Evolutionary conservation across 2,888 invertebrate species (phyloP).

Genomic region (Subacronicta megacephala): DNA sequence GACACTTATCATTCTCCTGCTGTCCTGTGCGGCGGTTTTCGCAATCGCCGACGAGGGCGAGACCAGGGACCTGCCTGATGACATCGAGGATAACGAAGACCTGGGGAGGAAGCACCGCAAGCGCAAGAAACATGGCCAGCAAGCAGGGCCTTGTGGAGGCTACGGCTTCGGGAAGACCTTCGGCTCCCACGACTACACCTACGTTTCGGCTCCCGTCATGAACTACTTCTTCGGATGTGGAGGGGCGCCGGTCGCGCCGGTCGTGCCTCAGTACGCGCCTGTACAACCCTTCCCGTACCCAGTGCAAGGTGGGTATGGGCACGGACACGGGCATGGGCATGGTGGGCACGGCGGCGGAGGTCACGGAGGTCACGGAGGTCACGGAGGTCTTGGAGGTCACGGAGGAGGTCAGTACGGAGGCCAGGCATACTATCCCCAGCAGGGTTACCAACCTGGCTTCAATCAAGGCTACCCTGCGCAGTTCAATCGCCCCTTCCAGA

Average conservation of each 20-base stretch:
- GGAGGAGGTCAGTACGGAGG: conserved; percentile 49
- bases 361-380: conserved; percentile 56
- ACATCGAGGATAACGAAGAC: conserved; percentile 68
- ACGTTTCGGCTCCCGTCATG: conserved; percentile 80
- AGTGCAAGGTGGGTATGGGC: conserved; percentile 49
- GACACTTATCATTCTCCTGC: conserved; percentile 63
- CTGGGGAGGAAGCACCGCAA: conserved; percentile 74
- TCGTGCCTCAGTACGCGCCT: conserved; percentile 49
- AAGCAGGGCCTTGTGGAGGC: conserved; percentile 68
- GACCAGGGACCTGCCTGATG: conserved; percentile 66
- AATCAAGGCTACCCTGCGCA: conserved; percentile 48
- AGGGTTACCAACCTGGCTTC: conserved; percentile 35
- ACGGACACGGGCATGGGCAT: conserved; percentile 57
- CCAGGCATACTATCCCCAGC: conserved; percentile 46
- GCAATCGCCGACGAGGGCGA: conserved; percentile 63
- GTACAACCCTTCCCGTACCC: conserved; percentile 50
- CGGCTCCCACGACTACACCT: conserved; percentile 73
- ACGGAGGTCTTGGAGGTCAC: conserved; percentile 44
- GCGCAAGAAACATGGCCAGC: conserved; percentile 76
- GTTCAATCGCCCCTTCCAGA: conserved; percentile 73
- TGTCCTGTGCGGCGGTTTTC: conserved; percentile 59
- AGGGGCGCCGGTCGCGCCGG: conserved; percentile 50
- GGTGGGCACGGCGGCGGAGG: conserved; percentile 57
- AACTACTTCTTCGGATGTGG: conserved; percentile 84
- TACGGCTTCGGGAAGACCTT: conserved; percentile 74